A percentile compares a stretch with the other conserved stretches of the same genome.
Conservation (phyloP, 2,888 invertebrate genomes). For the Leptinotarsa haldemani region DNA sequence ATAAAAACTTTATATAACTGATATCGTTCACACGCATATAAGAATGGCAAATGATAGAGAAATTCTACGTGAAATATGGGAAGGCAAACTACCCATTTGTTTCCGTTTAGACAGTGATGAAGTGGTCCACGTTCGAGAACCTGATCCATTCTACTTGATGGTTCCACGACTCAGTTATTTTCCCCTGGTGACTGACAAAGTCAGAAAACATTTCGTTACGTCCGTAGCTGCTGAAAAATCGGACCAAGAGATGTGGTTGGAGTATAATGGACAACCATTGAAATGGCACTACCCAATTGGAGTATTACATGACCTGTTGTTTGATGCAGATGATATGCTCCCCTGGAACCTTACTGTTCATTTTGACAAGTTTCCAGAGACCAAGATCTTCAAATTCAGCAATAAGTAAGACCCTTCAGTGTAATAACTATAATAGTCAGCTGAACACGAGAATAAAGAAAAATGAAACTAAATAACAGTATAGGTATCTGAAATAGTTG, state of each 20-base stretch:
- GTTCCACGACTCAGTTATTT: slow-evolving; percentile 94
- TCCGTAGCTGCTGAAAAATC: slow-evolving; percentile 84
- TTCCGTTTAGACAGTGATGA: slow-evolving; percentile 91
- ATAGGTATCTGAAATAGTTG: no score
- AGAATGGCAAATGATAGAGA: slow-evolving; percentile 95
- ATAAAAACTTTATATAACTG: not conserved
- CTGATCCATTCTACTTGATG: slow-evolving; percentile 94
- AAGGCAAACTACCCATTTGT: slow-evolving; percentile 93
- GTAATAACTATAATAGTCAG: not conserved
- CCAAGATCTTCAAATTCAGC: slow-evolving; percentile 85
- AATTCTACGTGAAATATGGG: slow-evolving; percentile 95
- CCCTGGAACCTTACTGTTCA: slow-evolving; percentile 96
- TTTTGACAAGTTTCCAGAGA: slow-evolving; percentile 94
- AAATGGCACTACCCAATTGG: slow-evolving; percentile 93
- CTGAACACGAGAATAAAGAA: no score
- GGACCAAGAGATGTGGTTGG: slow-evolving; percentile 93
- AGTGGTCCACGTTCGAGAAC: slow-evolving; percentile 87
- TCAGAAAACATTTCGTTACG: slow-evolving; percentile 88
- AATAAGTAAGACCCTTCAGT: slow-evolving; percentile 74
- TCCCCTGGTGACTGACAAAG: slow-evolving; percentile 95
- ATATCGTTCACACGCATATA: not conserved
- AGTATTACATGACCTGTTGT: slow-evolving; percentile 88
- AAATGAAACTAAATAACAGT: no score
- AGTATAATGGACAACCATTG: slow-evolving; percentile 89
- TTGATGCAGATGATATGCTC: slow-evolving; percentile 74